phyloP scores from a whole-genome alignment of 1,140 invertebrate genomes.

The Paraescarpia echinospica region DNA sequence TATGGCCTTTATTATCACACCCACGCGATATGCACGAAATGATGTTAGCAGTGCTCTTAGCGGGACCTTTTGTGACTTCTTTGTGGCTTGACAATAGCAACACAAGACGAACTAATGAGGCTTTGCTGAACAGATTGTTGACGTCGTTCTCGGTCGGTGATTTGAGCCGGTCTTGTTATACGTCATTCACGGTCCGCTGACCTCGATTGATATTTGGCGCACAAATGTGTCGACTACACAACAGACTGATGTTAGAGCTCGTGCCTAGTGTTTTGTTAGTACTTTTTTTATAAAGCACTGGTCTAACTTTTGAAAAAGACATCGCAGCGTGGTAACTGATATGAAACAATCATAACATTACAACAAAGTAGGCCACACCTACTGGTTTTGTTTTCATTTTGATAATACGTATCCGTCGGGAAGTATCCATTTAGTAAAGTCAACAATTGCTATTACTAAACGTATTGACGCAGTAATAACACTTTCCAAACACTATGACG shows the following conservation, averaged over 20 bases:
- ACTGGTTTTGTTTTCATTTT: background rate
- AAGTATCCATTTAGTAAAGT: background rate
- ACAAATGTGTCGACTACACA: background rate
- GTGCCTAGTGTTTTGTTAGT: background rate
- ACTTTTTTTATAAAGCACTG: background rate
- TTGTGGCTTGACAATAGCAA: background rate
- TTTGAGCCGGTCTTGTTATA: background rate
- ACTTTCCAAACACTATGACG: background rate
- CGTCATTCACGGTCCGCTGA: background rate
- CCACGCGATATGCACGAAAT: background rate
- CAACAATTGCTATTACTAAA: background rate
- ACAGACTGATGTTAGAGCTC: background rate
- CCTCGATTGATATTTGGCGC: background rate
- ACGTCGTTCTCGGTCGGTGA: background rate
- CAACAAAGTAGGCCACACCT: background rate
- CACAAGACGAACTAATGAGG: background rate
- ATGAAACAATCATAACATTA: background rate
- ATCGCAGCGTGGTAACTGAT: background rate
- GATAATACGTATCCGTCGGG: background rate
- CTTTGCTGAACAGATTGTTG: background rate
- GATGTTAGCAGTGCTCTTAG: background rate
- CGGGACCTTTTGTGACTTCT: background rate
- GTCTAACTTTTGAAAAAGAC: background rate
- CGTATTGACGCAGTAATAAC: background rate
- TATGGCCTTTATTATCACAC: background rate